These are phyloP conservation scores for Coenobita brevimanus DNA, from an alignment of 1,140 invertebrate species.

Conservation along the genomic window DNA sequence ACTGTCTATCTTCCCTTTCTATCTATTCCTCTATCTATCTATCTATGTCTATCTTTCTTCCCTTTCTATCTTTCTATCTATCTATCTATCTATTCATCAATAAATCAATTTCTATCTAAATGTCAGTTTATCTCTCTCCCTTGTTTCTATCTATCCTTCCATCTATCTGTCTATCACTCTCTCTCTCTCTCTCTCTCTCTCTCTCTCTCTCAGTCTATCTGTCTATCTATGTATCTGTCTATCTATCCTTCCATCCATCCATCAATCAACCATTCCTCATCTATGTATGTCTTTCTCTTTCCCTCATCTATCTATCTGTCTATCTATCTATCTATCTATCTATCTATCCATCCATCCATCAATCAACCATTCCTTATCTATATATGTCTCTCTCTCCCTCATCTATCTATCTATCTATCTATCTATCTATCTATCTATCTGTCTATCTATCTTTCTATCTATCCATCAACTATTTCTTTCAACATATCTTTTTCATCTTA, in stretches of 20 bases:
- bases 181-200: background rate
- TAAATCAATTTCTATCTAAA: no score
- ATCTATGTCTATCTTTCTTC: no score
- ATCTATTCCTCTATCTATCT: no score
- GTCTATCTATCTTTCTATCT: no score
- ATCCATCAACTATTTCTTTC: no score
- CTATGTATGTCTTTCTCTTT: background rate
- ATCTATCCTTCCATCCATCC: background rate
- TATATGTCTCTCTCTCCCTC: background rate
- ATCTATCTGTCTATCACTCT: constrained; percentile 39
- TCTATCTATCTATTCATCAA: no score
- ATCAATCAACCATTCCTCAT: no score
- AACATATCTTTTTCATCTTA: no score
- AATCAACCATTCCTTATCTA: background rate
- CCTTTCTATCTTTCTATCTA: no score
- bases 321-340: background rate
- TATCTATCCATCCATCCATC: background rate
- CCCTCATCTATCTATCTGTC: background rate
- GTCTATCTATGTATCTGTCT: background rate
- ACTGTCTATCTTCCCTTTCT: background rate
- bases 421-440: no score
- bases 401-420: no score
- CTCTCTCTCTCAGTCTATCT: background rate
- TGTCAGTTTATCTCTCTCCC: no score
- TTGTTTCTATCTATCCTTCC: background rate